Evolutionary conservation across 2,888 invertebrate species (phyloP).

Genomic region (Macrophya annulata): DNA sequence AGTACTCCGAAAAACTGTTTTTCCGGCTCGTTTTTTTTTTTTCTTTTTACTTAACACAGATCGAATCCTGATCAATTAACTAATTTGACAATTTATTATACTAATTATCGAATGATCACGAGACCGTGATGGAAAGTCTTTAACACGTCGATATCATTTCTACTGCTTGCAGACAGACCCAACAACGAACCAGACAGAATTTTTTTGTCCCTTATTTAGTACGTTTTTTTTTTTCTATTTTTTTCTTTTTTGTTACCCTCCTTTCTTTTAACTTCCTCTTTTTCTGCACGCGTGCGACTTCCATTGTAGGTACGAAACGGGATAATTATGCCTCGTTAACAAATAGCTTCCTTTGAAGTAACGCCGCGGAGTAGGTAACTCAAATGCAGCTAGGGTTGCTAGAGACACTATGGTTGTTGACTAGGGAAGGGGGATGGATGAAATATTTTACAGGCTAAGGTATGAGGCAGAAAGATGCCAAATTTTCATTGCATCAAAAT

Average conservation of each 20-base stretch:
- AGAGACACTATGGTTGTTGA: background rate
- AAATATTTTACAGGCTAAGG: background rate
- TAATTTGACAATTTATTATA: constrained; percentile 68
- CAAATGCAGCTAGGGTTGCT: background rate
- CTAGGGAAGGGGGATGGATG: background rate
- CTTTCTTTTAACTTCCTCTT: constrained; percentile 3
- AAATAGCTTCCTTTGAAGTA: constrained; percentile 74
- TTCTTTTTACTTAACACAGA: too few species aligned
- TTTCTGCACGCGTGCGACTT: constrained; percentile 59
- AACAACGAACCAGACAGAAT: constrained; percentile 17
- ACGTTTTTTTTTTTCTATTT: background rate
- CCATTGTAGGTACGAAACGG: constrained; percentile 65
- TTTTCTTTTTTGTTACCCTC: background rate
- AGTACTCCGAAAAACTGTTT: too few species aligned
- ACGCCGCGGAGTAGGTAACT: constrained; percentile 66
- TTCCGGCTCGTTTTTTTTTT: too few species aligned
- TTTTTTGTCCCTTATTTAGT: constrained; percentile 6
- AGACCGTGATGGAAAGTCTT: background rate
- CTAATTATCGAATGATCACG: constrained; percentile 56
- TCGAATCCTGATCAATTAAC: constrained; percentile 66
- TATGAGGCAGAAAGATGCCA: background rate
- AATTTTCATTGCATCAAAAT: background rate
- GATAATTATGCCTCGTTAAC: constrained; percentile 77
- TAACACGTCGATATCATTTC: background rate
- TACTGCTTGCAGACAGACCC: background rate